Percentiles rank a stretch among this genome's conserved stretches.
Conservation (phyloP, 2,113 vertebrate genomes). For the Buteo buteo region DNA sequence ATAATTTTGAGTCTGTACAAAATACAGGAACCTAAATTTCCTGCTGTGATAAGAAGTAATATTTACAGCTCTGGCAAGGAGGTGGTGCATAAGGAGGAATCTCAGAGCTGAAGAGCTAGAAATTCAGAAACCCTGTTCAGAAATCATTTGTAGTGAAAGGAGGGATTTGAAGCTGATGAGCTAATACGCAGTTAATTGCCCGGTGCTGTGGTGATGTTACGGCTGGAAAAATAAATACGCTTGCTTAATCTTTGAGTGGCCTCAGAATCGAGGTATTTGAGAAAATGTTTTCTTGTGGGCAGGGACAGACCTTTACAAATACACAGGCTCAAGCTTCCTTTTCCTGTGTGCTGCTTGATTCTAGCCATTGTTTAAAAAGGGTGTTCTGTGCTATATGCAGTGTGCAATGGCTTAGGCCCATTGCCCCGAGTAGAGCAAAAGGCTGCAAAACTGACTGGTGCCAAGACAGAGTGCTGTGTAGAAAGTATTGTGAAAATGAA, state of each 20-base stretch:
- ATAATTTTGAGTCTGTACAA: not conserved
- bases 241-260: not conserved
- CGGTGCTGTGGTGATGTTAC: not conserved
- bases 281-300: fast-evolving
- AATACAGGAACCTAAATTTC: fast-evolving
- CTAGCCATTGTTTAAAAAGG: not conserved
- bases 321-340: not conserved
- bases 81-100: not conserved
- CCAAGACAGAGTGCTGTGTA: not conserved
- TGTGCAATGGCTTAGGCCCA: fast-evolving
- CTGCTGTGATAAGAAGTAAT: no score
- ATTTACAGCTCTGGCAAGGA: fast-evolving
- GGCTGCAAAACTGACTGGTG: not conserved
- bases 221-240: not conserved
- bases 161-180: not conserved
- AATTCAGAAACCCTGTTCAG: not conserved
- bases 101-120: no score
- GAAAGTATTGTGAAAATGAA: fast-evolving
- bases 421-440: not conserved
- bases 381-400: fast-evolving
- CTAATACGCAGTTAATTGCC: not conserved
- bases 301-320: fast-evolving
- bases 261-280: fast-evolving
- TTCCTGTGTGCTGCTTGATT: fast-evolving
- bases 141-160: not conserved